Percentiles rank a stretch among this genome's conserved stretches.
These are phyloP conservation scores for Dicranocentrus wangi DNA, from an alignment of 2,888 invertebrate genomes.

Conservation along the genomic window DNA sequence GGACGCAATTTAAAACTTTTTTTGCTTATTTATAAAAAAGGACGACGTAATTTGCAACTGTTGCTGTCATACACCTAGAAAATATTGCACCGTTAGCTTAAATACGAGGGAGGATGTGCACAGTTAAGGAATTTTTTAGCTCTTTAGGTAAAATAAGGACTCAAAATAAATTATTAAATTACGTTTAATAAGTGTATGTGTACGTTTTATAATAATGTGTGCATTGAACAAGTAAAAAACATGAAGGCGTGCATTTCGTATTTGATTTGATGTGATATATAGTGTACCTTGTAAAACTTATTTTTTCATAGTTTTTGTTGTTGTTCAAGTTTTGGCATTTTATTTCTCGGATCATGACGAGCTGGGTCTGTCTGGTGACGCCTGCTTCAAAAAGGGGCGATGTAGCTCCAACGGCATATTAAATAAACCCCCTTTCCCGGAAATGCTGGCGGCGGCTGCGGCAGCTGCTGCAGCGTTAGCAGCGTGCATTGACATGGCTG, in stretches of 20 bases:
- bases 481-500: constrained; percentile 69
- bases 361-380: constrained; percentile 51
- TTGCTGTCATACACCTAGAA: neutral
- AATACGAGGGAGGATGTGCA: constrained; percentile 24
- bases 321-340: constrained; percentile 12
- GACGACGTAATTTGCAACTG: too few species aligned
- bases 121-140: constrained; percentile 6
- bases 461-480: constrained; percentile 61
- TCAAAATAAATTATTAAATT: constrained; percentile 20
- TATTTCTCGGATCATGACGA: constrained; percentile 46
- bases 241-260: constrained; percentile 33
- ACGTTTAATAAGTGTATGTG: neutral
- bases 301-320: too few species aligned
- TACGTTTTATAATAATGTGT: constrained; percentile 13
- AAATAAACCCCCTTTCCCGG: constrained; percentile 43
- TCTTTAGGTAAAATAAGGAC: neutral
- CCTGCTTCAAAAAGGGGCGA: constrained; percentile 71
- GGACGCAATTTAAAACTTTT: neutral
- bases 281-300: too few species aligned
- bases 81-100: constrained; percentile 59
- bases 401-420: constrained; percentile 66
- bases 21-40: neutral
- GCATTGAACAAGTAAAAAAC: constrained; percentile 24
- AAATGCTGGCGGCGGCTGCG: constrained; percentile 11
- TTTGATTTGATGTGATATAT: too few species aligned